Conservation (phyloP, 2,888 invertebrate genomes). For the Drosophila cracens region DNA sequence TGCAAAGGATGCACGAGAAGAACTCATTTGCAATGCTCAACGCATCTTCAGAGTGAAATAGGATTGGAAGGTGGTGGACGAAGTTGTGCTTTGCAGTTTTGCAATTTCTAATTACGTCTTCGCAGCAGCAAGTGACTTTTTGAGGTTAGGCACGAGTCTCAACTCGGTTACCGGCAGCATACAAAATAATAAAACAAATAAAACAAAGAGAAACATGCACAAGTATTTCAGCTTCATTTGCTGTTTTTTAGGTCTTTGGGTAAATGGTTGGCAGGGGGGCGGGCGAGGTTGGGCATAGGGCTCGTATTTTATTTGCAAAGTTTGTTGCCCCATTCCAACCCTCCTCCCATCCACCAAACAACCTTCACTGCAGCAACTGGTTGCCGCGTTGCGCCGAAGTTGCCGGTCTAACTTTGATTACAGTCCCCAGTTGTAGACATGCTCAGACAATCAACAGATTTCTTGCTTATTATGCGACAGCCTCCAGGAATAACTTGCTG, state of each 20-base stretch:
- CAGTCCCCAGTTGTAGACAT: constrained; percentile 26
- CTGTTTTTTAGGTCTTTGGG: constrained; percentile 22
- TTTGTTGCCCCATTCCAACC: constrained; percentile 19
- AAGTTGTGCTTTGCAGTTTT: constrained; percentile 62
- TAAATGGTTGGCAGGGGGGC: constrained; percentile 4
- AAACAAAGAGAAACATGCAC: constrained; percentile 9
- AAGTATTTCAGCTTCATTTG: constrained; percentile 55
- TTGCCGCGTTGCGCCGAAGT: constrained; percentile 36
- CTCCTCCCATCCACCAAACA: background rate
- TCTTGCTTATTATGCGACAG: constrained; percentile 71
- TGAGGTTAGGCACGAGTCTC: constrained; percentile 51
- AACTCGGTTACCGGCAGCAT: constrained; percentile 1
- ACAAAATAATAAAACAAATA: constrained; percentile 2
- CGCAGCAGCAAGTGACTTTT: constrained; percentile 57
- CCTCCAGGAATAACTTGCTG: constrained; percentile 25
- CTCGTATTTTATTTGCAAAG: constrained; percentile 20
- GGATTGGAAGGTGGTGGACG: background rate
- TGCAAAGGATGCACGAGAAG: constrained; percentile 43
- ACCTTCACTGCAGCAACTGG: constrained; percentile 45
- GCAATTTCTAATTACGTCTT: constrained; percentile 71
- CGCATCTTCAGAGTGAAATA: constrained; percentile 36
- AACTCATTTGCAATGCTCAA: constrained; percentile 65
- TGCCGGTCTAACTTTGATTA: constrained; percentile 60
- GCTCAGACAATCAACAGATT: constrained; percentile 64
- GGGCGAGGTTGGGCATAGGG: constrained; percentile 7